Base-by-base conservation (phyloP, 2,888 invertebrate species). In the Philaethria dido region DNA sequence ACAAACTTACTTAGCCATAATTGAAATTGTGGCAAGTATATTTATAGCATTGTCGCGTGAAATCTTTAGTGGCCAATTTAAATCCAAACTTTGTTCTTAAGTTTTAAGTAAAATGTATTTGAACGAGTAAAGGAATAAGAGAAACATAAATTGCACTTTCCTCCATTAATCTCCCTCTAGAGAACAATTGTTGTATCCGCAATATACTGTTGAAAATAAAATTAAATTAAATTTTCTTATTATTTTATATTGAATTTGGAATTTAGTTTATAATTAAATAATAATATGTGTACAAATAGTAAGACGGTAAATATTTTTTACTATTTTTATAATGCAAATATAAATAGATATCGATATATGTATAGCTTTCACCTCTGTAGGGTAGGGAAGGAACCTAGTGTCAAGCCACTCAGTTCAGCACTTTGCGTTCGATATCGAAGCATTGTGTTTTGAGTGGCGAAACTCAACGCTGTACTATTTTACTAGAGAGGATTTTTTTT, bases 141-240 rank as follows among this genome's bases (percentile, higher is more conserved):
- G 52, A 68, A 61, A 69, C 52, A 69, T 68, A 69, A 69, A 69
- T 68, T 68, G 62, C 61, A 66, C 66, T 68, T 70, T 54, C 60
- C 68, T 64, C 61, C 67, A 66, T 72, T 68, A 69, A 72, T 70
- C 61, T 63, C 33, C 63, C 72, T 54, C 66, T 16, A 62, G 69
- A 61, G 64, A 62, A 63, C 64, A 71, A 69, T 69, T 66, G 42
- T 59, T 69, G 48, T 66, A 69, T 59, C 68, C 64, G 64, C 64
- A 64, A 50, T 50, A 66, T 62, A 64, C 54, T 45, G 22, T 57
- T 42, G 5, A 42, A 25, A 57, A 42, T 39, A 16, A 42, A 57
- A 25, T 22, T 3, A 57, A 57, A 8, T 39, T 5, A 39, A 55
- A 57, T 16, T 22, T 18, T 22, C 18, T 22, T n/a, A 20, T 55